Evolutionary conservation across 2,797 vertebrate species (phyloP), one percentile per base, ranked within the genome.

Genomic region (Aythya fuligula): DNA sequence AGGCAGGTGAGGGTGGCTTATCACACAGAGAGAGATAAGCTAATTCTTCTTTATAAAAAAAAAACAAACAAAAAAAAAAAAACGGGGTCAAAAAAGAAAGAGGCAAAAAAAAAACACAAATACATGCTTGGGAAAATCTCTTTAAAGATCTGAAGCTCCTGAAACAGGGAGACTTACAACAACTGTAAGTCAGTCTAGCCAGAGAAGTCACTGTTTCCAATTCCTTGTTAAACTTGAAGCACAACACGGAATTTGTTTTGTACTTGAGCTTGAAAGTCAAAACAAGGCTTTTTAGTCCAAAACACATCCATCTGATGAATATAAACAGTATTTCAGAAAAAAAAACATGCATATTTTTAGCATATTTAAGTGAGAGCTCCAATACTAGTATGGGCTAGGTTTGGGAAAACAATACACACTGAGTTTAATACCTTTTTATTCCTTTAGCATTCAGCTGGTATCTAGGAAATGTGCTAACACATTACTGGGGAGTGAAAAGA

Each of bases 211-310:
- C 25, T 67, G 45, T 54, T 90, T 64, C 51, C 85, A 88, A 91
- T 17, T 76, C n/a, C 53, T 39, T 61, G 22, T 8, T 56, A 69
- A 82, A 73, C 24, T 34, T 36, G 62, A 73, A 90, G 27, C 36
- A 71, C 36, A 76, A 72, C 11, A 84, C 61, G 8, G 25, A 79
- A 89, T 82, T 76, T 43, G 24, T 41, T 89, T 67, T 76, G 17
- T 51, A 80, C 86, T 94, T 73, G 43, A 79, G 72, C 43, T 51
- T 71, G 6, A 61, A 95, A 95, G 64, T 71, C 80, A 94, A 90
- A 95, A 90, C 78, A 89, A 87, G 60, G 11, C 39, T 53, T 94
- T 94, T 67, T 45, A 92, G 47, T 70, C 39, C 65, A 85, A 79
- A 95, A 76, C 53, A 82, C 32, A 93, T 79, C 21, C 51, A 84